Conservation (phyloP, 2,888 invertebrate species). For the Ophioninae sp. region DNA sequence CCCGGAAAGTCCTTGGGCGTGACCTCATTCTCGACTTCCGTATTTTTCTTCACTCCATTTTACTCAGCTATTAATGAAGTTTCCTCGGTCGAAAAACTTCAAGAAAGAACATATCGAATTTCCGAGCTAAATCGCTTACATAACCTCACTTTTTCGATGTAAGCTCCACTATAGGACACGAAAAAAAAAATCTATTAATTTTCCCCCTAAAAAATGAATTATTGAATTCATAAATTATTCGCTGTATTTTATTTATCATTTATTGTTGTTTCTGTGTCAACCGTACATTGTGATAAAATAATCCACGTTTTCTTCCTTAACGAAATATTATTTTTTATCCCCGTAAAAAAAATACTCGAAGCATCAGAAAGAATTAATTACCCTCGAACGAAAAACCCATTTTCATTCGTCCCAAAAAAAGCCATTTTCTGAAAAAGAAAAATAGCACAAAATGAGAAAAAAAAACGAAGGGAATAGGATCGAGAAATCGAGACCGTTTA, state of each 20-base stretch:
- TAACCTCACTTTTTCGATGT: not conserved
- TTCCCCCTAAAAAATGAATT: no score
- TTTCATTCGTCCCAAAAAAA: no score
- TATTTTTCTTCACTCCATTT: constrained; percentile 31
- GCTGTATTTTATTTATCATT: no score
- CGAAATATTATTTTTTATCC: no score
- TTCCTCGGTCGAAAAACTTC: constrained; percentile 19
- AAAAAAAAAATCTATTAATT: not conserved
- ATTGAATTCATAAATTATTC: no score
- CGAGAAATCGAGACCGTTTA: constrained; percentile 18
- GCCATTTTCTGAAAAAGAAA: not conserved
- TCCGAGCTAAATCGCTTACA: not conserved
- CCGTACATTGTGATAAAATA: no score
- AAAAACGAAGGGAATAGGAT: not conserved
- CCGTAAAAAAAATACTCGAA: not conserved
- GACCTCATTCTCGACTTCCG: constrained; percentile 39
- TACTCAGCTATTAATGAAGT: constrained; percentile 31
- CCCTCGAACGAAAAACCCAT: no score
- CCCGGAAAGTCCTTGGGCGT: constrained; percentile 28
- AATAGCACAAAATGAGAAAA: not conserved
- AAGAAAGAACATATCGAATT: constrained; percentile 4
- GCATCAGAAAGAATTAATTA: no score
- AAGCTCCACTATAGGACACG: not conserved
- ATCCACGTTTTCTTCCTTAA: no score
- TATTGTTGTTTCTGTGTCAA: no score